phyloP scores from a whole-genome alignment of 2,888 invertebrate species.

The Dryomyza anilis region DNA sequence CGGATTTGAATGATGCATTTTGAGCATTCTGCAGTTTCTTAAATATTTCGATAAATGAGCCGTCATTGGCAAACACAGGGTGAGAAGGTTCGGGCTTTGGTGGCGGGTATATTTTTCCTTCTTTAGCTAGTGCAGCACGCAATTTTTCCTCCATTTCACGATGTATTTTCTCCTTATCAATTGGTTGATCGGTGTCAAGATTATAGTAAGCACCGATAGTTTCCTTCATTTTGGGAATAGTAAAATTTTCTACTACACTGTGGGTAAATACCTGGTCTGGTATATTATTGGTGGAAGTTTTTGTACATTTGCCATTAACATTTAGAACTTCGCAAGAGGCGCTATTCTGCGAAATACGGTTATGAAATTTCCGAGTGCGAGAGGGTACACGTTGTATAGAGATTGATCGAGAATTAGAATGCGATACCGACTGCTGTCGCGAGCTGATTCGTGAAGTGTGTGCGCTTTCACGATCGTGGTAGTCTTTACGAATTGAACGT shows the following conservation, averaged over 20 bases:
- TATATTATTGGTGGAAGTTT: background rate
- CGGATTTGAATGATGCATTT: slow-evolving; percentile 41
- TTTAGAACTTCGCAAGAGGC: too few species aligned
- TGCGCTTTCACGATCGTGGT: slow-evolving; percentile 22
- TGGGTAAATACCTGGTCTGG: background rate
- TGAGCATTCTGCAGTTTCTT: slow-evolving; percentile 75
- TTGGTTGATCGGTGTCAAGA: slow-evolving; percentile 52
- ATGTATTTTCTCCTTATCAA: slow-evolving; percentile 60
- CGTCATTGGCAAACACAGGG: slow-evolving; percentile 72
- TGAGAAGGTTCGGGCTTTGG: slow-evolving; percentile 69
- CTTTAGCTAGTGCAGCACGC: slow-evolving; percentile 55
- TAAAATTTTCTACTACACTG: slow-evolving; percentile 30
- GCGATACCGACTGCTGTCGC: slow-evolving; percentile 24
- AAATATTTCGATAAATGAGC: slow-evolving; percentile 89
- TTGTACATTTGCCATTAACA: background rate
- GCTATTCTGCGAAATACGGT: slow-evolving; percentile 18
- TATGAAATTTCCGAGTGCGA: slow-evolving; percentile 30
- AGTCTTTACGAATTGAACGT: slow-evolving; percentile 25
- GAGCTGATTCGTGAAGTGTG: slow-evolving; percentile 32
- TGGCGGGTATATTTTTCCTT: slow-evolving; percentile 62
- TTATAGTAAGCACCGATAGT: slow-evolving; percentile 50
- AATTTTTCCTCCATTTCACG: slow-evolving; percentile 60
- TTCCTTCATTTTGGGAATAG: slow-evolving; percentile 32
- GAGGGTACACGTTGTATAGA: slow-evolving; percentile 20
- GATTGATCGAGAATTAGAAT: slow-evolving; percentile 31